These are phyloP conservation scores for Aplochiton taeniatus DNA, from an alignment of 2,797 vertebrate species.

Conservation along the genomic window DNA sequence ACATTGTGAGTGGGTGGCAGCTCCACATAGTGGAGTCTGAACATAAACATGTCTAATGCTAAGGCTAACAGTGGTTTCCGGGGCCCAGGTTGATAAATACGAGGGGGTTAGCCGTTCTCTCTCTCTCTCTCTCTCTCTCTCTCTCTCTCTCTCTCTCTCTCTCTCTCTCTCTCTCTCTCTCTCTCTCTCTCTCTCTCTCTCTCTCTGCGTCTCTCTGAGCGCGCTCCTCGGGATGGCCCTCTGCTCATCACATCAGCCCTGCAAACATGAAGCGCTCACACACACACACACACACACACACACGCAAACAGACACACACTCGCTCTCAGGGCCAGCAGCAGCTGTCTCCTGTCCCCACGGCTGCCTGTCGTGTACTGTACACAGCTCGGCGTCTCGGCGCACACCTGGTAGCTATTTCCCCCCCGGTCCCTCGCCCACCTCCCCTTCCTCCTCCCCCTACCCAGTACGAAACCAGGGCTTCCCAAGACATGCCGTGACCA, in stretches of 20 bases:
- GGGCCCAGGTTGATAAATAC: slow-evolving; percentile 58
- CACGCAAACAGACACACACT: slow-evolving; percentile 43
- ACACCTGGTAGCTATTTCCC: slow-evolving; percentile 81
- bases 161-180: slow-evolving; percentile 22
- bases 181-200: background rate
- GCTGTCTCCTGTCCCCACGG: slow-evolving; percentile 70
- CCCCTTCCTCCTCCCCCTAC: slow-evolving; percentile 50
- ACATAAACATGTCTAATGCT: slow-evolving; percentile 70
- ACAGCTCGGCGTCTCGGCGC: slow-evolving; percentile 55
- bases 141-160: slow-evolving; percentile 41
- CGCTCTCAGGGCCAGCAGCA: slow-evolving; percentile 35
- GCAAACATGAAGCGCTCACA: too few relatives aligned
- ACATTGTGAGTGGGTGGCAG: slow-evolving; percentile 58
- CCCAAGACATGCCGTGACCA: slow-evolving; percentile 50
- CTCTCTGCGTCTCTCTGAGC: too few relatives aligned
- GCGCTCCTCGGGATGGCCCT: slow-evolving; percentile 30
- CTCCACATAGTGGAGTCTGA: slow-evolving; percentile 58
- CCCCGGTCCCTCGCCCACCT: slow-evolving; percentile 45
- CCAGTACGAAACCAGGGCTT: slow-evolving; percentile 61
- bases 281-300: slow-evolving; percentile 19
- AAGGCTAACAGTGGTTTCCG: slow-evolving; percentile 69
- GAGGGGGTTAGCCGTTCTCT: background rate
- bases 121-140: slow-evolving; percentile 8
- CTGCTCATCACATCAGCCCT: slow-evolving; percentile 7
- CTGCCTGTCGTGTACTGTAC: slow-evolving; percentile 62